Evolutionary conservation across 2,888 invertebrate genomes (phyloP).

Genomic region (Cryptocephalus primarius): DNA sequence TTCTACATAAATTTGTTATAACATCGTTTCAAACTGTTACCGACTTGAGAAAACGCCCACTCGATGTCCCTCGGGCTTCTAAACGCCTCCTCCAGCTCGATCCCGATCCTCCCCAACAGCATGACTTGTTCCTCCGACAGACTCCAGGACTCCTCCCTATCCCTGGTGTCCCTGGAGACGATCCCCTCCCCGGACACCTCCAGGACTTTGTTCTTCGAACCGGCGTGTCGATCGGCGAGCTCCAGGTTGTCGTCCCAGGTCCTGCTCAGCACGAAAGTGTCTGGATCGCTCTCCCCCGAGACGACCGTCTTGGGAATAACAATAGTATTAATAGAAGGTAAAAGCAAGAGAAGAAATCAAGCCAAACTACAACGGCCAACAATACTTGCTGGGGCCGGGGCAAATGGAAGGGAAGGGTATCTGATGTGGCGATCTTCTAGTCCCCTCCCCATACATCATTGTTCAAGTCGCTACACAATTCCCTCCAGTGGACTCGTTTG

Average conservation of each 20-base stretch:
- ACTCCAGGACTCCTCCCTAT: slow-evolving; percentile 39
- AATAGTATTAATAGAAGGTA: too few species aligned
- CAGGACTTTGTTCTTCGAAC: slow-evolving; percentile 44
- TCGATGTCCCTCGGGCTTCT: slow-evolving; percentile 68
- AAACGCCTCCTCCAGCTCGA: slow-evolving; percentile 54
- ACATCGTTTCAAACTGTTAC: background rate
- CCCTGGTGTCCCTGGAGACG: slow-evolving; percentile 9
- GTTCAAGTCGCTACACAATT: too few species aligned
- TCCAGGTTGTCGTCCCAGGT: slow-evolving; percentile 38
- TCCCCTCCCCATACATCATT: too few species aligned
- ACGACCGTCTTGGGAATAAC: slow-evolving; percentile 59
- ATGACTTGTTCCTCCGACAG: slow-evolving; percentile 45
- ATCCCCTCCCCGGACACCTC: slow-evolving; percentile 35
- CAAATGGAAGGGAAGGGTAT: too few species aligned
- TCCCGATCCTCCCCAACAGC: slow-evolving; percentile 45
- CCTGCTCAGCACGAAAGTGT: slow-evolving; percentile 52
- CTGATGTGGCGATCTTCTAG: too few species aligned
- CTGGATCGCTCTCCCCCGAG: slow-evolving; percentile 66
- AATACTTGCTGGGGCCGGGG: too few species aligned
- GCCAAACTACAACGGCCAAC: too few species aligned
- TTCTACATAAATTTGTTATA: too few species aligned
- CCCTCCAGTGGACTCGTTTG: too few species aligned
- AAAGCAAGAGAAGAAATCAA: background rate
- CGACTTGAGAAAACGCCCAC: slow-evolving; percentile 58
- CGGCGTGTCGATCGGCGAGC: slow-evolving; percentile 34